Evolutionary conservation across 2,797 vertebrate species (phyloP).

Genomic region (Spinus olivaceus): DNA sequence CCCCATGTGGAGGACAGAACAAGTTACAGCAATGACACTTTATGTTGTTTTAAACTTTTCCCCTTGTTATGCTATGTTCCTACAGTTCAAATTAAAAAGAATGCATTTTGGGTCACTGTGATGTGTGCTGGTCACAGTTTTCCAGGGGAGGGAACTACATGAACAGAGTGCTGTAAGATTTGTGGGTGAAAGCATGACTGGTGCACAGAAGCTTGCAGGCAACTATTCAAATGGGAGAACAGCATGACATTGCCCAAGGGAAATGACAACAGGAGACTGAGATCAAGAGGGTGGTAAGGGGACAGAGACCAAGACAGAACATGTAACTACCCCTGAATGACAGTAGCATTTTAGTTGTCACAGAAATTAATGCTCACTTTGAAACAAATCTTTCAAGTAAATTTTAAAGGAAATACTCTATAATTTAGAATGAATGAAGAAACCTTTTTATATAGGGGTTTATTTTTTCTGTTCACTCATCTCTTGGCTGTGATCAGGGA

Average conservation of each 20-base stretch:
- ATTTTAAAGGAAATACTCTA: not conserved
- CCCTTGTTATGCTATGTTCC: not conserved
- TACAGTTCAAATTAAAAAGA: not conserved
- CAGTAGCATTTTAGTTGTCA: not conserved
- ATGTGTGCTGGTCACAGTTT: not conserved
- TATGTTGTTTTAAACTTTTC: conserved; percentile 20
- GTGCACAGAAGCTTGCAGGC: not conserved
- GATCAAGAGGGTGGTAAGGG: not conserved
- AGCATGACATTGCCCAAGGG: not conserved
- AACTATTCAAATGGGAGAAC: not conserved
- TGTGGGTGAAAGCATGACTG: not conserved
- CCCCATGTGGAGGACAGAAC: not conserved
- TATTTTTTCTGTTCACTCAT: not conserved
- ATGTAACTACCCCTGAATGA: not conserved
- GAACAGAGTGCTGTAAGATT: not conserved
- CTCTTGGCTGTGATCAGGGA: not conserved
- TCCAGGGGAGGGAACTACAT: not conserved
- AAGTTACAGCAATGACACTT: not conserved
- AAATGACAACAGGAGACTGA: not conserved
- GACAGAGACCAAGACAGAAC: not conserved
- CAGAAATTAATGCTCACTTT: not conserved
- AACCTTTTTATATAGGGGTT: not conserved
- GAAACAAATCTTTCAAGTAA: not conserved
- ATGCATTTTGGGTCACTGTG: not conserved
- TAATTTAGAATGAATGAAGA: not conserved